phyloP scores from a whole-genome alignment of 2,113 vertebrate species.

The Ranitomeya imitator region DNA sequence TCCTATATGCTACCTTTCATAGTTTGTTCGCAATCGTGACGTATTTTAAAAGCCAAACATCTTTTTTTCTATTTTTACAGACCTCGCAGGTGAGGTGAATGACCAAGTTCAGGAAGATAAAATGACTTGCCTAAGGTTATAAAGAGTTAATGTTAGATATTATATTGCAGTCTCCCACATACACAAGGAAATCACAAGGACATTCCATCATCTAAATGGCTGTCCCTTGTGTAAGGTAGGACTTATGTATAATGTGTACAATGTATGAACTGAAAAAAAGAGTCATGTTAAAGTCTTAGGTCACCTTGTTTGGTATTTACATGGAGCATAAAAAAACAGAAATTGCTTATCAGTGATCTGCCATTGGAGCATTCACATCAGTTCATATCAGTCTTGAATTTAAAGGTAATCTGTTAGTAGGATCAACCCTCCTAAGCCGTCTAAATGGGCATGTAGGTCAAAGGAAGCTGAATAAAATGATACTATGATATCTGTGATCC shows the following conservation, averaged over 20 bases:
- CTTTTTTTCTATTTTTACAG: not conserved
- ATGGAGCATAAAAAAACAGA: not conserved
- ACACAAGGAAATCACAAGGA: not conserved
- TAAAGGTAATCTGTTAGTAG: too few species aligned
- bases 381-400: too few species aligned
- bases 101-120: not conserved
- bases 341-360: not conserved
- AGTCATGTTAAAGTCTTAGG: not conserved
- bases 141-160: not conserved
- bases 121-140: slow-evolving; percentile 9
- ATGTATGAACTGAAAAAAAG: not conserved
- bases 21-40: not conserved
- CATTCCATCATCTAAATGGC: not conserved
- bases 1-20: not conserved
- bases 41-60: not conserved
- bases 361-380: not conserved
- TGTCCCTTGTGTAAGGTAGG: not conserved
- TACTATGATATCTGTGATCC: too few species aligned
- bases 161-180: slow-evolving; percentile 27
- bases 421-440: too few species aligned
- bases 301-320: not conserved
- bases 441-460: too few species aligned
- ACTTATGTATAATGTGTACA: not conserved
- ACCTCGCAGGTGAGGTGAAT: not conserved
- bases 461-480: too few species aligned